Evolutionary conservation across 2,888 invertebrate genomes (phyloP).

Genomic region (Rhamnusium bicolor): DNA sequence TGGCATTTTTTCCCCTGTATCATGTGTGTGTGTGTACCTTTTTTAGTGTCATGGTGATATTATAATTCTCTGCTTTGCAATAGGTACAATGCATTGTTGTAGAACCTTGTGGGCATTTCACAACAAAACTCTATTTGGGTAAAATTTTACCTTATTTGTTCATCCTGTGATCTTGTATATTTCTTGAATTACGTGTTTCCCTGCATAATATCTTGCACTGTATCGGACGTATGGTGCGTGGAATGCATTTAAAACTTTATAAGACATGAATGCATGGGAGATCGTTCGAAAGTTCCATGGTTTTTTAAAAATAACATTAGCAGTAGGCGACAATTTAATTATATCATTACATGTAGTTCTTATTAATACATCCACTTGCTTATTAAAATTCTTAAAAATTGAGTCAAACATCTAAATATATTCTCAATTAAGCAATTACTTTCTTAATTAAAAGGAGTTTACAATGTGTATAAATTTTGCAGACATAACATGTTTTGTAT

Average conservation of each 20-base stretch:
- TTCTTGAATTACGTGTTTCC: neutral
- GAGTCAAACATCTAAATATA: slow-evolving; percentile 34
- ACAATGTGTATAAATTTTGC: slow-evolving; percentile 10
- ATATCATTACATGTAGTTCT: slow-evolving; percentile 12
- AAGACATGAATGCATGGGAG: neutral
- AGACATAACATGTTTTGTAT: slow-evolving; percentile 7
- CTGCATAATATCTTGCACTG: neutral
- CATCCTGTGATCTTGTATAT: neutral
- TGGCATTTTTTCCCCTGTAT: no score
- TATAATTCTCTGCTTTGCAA: no score
- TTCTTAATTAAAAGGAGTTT: slow-evolving; percentile 38
- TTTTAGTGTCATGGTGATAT: no score
- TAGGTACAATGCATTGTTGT: no score
- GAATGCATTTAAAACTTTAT: neutral
- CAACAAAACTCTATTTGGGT: neutral
- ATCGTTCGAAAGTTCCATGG: neutral
- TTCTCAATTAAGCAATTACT: slow-evolving; percentile 35
- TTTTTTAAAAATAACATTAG: neutral
- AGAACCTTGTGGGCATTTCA: no score
- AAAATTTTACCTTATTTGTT: neutral
- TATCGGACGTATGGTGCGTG: neutral
- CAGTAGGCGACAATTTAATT: neutral
- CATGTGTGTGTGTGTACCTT: no score
- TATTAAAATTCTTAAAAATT: slow-evolving; percentile 37
- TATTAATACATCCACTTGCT: slow-evolving; percentile 9